phyloP scores from a whole-genome alignment of 64 coral and sea anemone genomes.

The Catalaphyllia jardinei region DNA sequence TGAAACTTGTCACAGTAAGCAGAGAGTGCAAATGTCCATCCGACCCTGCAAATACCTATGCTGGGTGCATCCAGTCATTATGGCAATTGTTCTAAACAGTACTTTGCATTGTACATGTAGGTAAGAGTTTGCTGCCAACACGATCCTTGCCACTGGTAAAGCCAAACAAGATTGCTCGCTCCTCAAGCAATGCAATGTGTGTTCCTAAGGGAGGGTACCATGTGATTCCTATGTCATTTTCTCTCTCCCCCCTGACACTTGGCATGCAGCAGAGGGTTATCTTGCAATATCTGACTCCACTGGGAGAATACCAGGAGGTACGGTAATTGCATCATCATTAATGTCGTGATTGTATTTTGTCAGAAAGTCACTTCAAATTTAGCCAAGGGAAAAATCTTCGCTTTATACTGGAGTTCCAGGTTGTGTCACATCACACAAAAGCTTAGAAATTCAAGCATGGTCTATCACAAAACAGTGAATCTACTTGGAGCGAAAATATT shows the following conservation, averaged over 20 bases:
- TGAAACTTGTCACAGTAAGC: too few relatives aligned
- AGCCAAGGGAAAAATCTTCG: too few relatives aligned
- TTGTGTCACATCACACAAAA: too few relatives aligned
- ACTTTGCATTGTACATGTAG: constrained; percentile 2
- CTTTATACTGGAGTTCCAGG: too few relatives aligned
- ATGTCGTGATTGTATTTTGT: background rate
- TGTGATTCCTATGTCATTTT: constrained; percentile 57
- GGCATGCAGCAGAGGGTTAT: constrained; percentile 88
- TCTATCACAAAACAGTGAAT: too few relatives aligned
- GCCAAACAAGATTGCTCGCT: background rate
- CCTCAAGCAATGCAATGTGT: background rate
- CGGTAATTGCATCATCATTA: background rate
- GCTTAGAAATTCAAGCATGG: too few relatives aligned
- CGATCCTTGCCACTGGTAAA: background rate
- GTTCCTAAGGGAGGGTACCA: constrained; percentile 53
- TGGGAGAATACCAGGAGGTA: constrained; percentile 99
- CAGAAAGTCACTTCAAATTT: too few relatives aligned
- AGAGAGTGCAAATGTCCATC: too few relatives aligned
- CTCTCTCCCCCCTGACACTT: constrained; percentile 67
- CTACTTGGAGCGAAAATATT: too few relatives aligned
- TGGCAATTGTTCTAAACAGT: background rate
- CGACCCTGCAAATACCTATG: too few relatives aligned
- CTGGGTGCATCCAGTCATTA: background rate
- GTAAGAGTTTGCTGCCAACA: background rate
- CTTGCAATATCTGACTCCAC: constrained; percentile 82